A percentile compares a stretch with the other conserved stretches of the same genome.
Conservation (phyloP, 2,797 vertebrate genomes). For the Sebastes flavidus region DNA sequence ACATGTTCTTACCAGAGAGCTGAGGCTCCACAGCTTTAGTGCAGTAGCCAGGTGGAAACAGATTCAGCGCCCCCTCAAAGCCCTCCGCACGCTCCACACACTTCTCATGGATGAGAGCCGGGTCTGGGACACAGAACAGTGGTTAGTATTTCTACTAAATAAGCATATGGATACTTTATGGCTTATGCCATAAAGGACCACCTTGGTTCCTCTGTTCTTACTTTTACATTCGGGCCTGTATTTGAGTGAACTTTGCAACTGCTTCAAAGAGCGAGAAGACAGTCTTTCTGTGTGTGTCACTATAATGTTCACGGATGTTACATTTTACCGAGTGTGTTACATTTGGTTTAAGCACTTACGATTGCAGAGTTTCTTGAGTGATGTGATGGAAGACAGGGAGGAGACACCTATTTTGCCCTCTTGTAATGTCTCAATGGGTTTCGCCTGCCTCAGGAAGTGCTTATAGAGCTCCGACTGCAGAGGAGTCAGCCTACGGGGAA, state of each 20-base stretch:
- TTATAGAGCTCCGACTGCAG: constrained; percentile 93
- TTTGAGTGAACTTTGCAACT: background rate
- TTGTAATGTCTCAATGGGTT: constrained; percentile 88
- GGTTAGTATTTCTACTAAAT: background rate
- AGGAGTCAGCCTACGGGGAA: constrained; percentile 85
- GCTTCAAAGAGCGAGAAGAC: background rate
- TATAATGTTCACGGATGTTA: background rate
- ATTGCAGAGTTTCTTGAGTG: constrained; percentile 97
- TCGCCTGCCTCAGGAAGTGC: constrained; percentile 91
- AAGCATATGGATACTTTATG: background rate
- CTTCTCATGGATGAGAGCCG: constrained; percentile 93
- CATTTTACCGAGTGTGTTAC: background rate
- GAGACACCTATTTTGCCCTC: constrained; percentile 91
- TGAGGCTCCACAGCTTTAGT: constrained; percentile 92
- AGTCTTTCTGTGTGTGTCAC: background rate
- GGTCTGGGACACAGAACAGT: constrained; percentile 81
- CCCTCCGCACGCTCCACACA: constrained; percentile 92
- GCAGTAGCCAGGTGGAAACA: constrained; percentile 90
- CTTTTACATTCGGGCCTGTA: background rate
- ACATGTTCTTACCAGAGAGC: constrained; percentile 88
- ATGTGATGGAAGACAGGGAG: constrained; percentile 96
- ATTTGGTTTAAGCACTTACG: constrained; percentile 83
- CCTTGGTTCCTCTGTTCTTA: background rate
- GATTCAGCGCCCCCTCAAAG: constrained; percentile 88
- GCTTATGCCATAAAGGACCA: background rate